Evolutionary conservation across 2,113 vertebrate species (phyloP).

Genomic region (Hemicordylus capensis): DNA sequence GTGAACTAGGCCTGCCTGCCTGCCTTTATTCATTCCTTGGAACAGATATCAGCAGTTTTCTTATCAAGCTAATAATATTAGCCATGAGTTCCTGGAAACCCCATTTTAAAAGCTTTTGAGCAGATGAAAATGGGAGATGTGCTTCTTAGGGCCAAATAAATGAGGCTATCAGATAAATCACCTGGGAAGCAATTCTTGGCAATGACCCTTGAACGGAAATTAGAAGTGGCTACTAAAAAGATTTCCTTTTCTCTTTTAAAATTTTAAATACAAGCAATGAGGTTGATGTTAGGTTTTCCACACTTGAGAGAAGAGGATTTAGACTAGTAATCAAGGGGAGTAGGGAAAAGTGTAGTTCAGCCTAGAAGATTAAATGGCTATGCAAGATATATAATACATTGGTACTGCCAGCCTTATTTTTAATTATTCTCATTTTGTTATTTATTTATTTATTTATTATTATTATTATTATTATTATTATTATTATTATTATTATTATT

Average conservation of each 20-base stretch:
- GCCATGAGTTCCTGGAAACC: slow-evolving; percentile 60
- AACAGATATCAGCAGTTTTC: slow-evolving; percentile 59
- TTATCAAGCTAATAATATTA: slow-evolving; percentile 65
- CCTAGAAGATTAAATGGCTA: not conserved
- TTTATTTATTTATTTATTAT: no score
- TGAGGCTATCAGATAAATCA: slow-evolving; percentile 43
- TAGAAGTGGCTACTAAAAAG: slow-evolving; percentile 46
- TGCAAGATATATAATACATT: not conserved
- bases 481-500: no score
- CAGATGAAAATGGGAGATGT: slow-evolving; percentile 47
- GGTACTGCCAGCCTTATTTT: not conserved
- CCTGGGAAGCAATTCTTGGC: slow-evolving; percentile 45
- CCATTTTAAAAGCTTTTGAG: slow-evolving; percentile 62
- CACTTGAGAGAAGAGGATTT: not conserved
- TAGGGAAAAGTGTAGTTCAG: not conserved
- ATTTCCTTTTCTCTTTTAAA: not conserved
- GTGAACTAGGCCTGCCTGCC: no score
- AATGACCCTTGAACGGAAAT: slow-evolving; percentile 46
- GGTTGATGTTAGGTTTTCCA: slow-evolving; percentile 24
- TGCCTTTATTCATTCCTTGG: not conserved
- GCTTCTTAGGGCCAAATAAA: slow-evolving; percentile 47
- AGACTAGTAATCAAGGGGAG: not conserved
- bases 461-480: not conserved
- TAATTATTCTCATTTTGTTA: not conserved
- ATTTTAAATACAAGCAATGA: not conserved